Evolutionary conservation across 2,113 vertebrate species (phyloP).

Genomic region (Camarhynchus parvulus): DNA sequence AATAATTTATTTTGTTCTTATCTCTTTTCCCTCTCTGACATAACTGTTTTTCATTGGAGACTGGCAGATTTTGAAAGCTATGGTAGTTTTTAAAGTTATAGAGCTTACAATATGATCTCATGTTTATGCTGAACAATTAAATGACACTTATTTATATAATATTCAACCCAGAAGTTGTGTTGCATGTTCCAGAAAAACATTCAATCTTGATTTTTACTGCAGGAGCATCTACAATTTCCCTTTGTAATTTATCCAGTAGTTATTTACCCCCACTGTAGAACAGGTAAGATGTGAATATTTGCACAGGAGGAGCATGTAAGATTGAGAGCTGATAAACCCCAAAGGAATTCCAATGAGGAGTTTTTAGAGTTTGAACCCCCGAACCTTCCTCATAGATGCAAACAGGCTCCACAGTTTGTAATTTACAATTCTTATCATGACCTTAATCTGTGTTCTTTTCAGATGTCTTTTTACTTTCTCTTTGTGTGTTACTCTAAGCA

Average conservation of each 20-base stretch:
- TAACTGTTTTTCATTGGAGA: background rate
- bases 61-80: background rate
- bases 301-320: background rate
- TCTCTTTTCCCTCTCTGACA: background rate
- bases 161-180: background rate
- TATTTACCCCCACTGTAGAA: background rate
- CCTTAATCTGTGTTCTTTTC: background rate
- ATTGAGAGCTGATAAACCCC: background rate
- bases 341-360: background rate
- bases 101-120: background rate
- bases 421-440: background rate
- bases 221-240: background rate
- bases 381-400: accelerated
- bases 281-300: background rate
- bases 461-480: background rate
- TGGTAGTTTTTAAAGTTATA: background rate
- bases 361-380: background rate
- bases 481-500: background rate
- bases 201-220: background rate
- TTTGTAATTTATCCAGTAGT: background rate
- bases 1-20: background rate
- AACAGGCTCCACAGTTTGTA: background rate
- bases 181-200: background rate
- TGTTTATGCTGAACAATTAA: background rate
- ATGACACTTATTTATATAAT: background rate